Base-by-base conservation (phyloP, 1,140 invertebrate genomes). In the Drosophila takahashii region DNA sequence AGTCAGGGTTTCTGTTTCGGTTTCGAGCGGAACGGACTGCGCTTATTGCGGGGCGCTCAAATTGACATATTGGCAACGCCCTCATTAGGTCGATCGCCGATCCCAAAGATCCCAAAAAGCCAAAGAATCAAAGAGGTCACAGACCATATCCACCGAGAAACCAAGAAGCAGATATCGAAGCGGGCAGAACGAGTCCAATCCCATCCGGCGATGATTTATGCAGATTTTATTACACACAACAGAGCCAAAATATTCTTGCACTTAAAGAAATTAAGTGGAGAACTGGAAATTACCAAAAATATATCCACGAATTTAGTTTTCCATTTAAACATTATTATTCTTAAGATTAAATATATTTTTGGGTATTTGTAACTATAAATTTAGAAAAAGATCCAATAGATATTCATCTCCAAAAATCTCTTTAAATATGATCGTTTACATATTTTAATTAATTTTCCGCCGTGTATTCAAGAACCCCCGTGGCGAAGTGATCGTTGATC, bases 21-120 rank as follows among this genome's bases (percentile, higher is more conserved):
- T 45, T 45, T 26, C 41, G 47, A 59, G 72, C 57, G 73, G 74
- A 67, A 15, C 59, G 39, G 15, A 54, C 16, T 54, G 32, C 50
- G 47, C 16, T 73, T 64, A 62, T 72, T 50, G 41, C 26, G 8
- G 60, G 67, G 57, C 65, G 22, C 37, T 27, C 53, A 56, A 81
- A 87, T 89, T 89, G 84, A 79, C 84, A 84, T 79, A 79, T 70
- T 86, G 70, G 78, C 81, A 69, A 90, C 86, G 86, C 86, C 80
- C 86, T 59, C 45, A 83, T 79, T 77, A 70, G 75, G 29, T 54
- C 22, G 22, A 62, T 10, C 56, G 22, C 42, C 60, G 44, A n/a
- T 18, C 39, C 18, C 41, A 45, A 41, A 53, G 39, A 64, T 7
- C 37, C n/a, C 34, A 36, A 13, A 22, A 1, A 45, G 45, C 62